Evolutionary conservation across 2,113 vertebrate genomes (phyloP).

Genomic region (Cnemophilus loriae): DNA sequence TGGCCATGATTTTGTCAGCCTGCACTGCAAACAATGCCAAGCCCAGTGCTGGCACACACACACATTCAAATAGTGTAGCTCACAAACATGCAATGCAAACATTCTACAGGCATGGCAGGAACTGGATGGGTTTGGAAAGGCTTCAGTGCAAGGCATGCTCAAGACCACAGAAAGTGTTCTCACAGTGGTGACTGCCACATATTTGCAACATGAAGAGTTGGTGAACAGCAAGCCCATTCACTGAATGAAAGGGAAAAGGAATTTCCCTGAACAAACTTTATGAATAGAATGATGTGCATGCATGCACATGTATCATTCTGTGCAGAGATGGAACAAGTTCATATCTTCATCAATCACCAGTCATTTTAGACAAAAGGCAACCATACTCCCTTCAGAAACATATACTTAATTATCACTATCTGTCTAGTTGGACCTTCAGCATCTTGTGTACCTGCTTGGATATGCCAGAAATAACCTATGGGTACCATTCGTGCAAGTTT

Average conservation of each 20-base stretch:
- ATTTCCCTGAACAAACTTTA: neutral
- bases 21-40: neutral
- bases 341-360: neutral
- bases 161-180: neutral
- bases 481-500: neutral
- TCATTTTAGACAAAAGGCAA: neutral
- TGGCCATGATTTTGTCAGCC: neutral
- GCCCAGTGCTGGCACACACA: neutral
- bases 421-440: neutral
- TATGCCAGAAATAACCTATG: neutral
- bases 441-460: neutral
- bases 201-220: neutral
- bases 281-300: neutral
- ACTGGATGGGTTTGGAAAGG: neutral
- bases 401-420: neutral
- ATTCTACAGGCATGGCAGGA: neutral
- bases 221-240: neutral
- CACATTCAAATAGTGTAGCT: neutral
- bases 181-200: neutral
- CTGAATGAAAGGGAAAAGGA: neutral
- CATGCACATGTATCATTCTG: neutral
- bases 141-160: neutral
- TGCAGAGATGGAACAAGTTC: neutral
- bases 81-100: neutral
- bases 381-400: neutral